A percentile compares a stretch with the other conserved stretches of the same genome.
Evolutionary conservation across 2,113 vertebrate genomes (phyloP).

Genomic region (Bombycilla garrulus): DNA sequence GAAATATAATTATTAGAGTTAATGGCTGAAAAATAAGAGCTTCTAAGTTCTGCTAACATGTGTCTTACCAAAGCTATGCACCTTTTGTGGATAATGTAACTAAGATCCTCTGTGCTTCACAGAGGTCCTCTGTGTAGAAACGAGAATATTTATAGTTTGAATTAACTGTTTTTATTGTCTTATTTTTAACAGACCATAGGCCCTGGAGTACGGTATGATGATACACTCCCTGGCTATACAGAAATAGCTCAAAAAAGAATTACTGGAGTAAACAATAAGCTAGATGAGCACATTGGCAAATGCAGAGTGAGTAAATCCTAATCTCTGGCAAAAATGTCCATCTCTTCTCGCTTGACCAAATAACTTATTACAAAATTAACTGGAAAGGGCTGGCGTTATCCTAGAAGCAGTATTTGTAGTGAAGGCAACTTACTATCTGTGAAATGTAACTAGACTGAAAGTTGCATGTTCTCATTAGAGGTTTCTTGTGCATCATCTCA

Average conservation of each 20-base stretch:
- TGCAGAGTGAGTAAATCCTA: background rate
- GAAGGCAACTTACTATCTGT: background rate
- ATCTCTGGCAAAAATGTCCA: background rate
- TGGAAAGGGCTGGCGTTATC: background rate
- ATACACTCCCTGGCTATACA: background rate
- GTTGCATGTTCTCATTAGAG: rapidly evolving
- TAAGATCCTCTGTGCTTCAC: background rate
- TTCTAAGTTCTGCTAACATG: background rate
- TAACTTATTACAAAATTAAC: background rate
- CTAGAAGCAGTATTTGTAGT: background rate
- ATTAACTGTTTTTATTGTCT: background rate
- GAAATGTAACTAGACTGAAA: background rate
- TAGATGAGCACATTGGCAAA: background rate
- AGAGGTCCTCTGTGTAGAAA: background rate
- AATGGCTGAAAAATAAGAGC: background rate
- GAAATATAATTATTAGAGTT: background rate
- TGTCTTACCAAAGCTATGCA: background rate
- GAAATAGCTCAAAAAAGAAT: background rate
- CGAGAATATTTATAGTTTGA: background rate
- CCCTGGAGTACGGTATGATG: background rate
- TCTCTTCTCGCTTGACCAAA: background rate
- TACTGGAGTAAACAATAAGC: background rate
- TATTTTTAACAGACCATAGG: background rate
- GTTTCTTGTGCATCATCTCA: background rate
- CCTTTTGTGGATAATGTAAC: background rate